Conservation (phyloP, 2,888 invertebrate genomes). For the Physocephala rufipes region DNA sequence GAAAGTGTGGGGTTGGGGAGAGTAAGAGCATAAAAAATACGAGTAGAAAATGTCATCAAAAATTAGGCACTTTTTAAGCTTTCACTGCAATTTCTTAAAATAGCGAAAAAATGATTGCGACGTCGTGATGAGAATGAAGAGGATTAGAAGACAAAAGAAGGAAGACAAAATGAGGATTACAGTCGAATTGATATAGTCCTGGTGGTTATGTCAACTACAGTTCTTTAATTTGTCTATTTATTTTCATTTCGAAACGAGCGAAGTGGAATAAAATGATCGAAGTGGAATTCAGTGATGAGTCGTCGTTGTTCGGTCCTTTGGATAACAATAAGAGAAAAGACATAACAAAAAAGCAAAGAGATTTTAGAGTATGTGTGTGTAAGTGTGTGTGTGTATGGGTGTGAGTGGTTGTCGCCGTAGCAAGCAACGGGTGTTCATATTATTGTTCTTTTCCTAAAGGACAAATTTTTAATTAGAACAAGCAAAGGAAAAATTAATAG, state of each 20-base stretch:
- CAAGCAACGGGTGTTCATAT: too few relatives aligned
- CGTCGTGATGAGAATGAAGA: conserved; percentile 21
- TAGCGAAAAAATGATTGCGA: conserved; percentile 20
- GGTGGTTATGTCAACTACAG: not conserved
- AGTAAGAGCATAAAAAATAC: not conserved
- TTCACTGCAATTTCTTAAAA: conserved; percentile 6
- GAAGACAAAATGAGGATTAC: not conserved
- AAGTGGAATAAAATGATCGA: too few relatives aligned
- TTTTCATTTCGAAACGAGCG: not conserved
- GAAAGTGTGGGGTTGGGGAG: not conserved
- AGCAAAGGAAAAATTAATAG: too few relatives aligned
- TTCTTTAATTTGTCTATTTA: not conserved
- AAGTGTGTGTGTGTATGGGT: too few relatives aligned
- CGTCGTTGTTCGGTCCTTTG: too few relatives aligned
- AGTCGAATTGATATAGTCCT: not conserved
- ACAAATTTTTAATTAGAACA: too few relatives aligned
- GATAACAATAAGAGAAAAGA: too few relatives aligned
- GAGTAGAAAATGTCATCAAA: not conserved
- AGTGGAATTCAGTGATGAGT: too few relatives aligned
- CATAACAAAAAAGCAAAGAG: too few relatives aligned
- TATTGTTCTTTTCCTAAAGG: too few relatives aligned
- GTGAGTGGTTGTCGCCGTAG: too few relatives aligned
- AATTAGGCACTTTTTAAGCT: conserved; percentile 24
- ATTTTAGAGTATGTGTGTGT: too few relatives aligned
- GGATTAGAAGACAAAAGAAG: not conserved